Evolutionary conservation across 1,140 invertebrate genomes (phyloP), one percentile per base, ranked within the genome.

Genomic region (Drosophila trapezifrons): DNA sequence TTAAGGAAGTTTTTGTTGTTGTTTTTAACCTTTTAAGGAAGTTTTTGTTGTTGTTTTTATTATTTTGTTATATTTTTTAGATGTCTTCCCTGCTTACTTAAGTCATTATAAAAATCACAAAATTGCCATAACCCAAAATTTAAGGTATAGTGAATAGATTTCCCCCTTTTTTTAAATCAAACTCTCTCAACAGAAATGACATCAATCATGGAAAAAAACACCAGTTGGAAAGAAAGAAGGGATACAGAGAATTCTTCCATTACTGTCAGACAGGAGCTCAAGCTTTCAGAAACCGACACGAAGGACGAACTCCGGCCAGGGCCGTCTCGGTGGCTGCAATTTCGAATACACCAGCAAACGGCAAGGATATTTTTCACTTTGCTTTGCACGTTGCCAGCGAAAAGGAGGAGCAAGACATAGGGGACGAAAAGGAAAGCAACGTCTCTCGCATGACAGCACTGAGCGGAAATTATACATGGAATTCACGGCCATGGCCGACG

Each of bases 351-450:
- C 76, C 76, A 73, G 76, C 78, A 57, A 77, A 60, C 56, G 76
- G 73, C 81, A 66, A 85, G 81, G 81, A 84, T 85, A 85, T 79
- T 86, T 86, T 86, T 83, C 83, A 72, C 78, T 86, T 78, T 81
- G 22, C 59, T 18, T 20, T 52, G 20, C 49, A 22, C 69, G 40
- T 37, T 69, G 60, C 66, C 64, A 58, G 60, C 17, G 27, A 77
- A 64, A 45, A 42, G 29, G 17, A 59, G 49, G 20, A 60, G 40
- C 38, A 57, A 18, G 58, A 49, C 66, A 40, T 56, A 49, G 25
- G 35, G 38, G 47, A 40, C 46, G 49, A 55, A 35, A 38, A 56
- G 22, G 18, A 69, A 56, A 38, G 40, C 64, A 29, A 15, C 64
- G 64, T 56, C 66, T 43, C 54, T 46, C 56, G 57, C 73, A 76